phyloP scores from a whole-genome alignment of 2,888 invertebrate genomes.

The Muschampia plurimacula region DNA sequence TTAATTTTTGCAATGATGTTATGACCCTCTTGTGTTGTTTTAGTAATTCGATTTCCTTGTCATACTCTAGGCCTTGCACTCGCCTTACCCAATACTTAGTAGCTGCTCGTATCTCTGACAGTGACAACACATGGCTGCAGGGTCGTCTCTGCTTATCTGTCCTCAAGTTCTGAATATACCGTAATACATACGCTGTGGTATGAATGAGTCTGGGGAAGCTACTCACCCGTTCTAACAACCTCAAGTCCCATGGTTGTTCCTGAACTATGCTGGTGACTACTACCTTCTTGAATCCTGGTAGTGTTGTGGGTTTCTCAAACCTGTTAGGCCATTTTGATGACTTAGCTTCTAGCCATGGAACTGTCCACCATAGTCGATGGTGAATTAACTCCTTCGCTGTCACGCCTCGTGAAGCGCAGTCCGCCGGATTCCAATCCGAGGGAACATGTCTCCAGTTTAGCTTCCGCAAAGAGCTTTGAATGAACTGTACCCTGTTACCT shows the following conservation, averaged over 20 bases:
- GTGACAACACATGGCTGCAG: conserved; percentile 2
- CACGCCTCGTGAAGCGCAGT: background rate
- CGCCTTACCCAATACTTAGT: conserved; percentile 14
- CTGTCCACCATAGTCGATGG: background rate
- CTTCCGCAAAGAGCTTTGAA: too few relatives aligned
- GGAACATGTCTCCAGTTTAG: too few relatives aligned
- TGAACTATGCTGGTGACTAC: background rate
- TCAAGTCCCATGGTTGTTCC: background rate
- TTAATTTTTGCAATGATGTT: conserved; percentile 22
- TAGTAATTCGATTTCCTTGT: background rate
- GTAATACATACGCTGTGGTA: background rate
- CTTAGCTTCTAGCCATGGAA: background rate
- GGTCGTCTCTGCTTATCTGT: background rate
- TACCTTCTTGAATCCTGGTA: background rate
- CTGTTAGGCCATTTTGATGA: background rate
- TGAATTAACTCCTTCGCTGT: background rate
- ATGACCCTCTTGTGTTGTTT: background rate
- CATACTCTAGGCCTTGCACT: conserved; percentile 4
- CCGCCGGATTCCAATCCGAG: too few relatives aligned
- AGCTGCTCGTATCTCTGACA: conserved; percentile 2
- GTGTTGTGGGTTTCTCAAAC: background rate
- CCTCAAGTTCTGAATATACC: background rate
- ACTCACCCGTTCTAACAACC: background rate
- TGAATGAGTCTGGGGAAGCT: background rate
- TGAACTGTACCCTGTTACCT: too few relatives aligned